Base-by-base conservation (phyloP, 2,113 vertebrate genomes). In the Myotis lucifugus region DNA sequence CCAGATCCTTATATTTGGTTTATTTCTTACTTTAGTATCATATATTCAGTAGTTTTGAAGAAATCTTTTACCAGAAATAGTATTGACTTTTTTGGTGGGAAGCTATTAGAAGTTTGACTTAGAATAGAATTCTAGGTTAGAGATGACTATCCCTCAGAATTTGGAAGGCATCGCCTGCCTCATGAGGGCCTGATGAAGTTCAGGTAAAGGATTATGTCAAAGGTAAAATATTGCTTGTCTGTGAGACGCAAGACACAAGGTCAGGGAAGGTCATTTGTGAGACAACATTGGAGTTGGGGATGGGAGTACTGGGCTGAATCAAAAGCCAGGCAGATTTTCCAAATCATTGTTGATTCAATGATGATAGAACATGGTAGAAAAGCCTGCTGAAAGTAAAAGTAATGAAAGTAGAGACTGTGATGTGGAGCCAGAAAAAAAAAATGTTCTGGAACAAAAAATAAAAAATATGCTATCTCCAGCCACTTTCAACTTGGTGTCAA, bases 281-380 rank as follows among this genome's bases (percentile, higher is more conserved):
- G 29, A 19, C 5, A 46, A 46, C 2, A 29, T 6, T 59, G n/a
- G 13, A 42, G 18, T 14, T 12, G 6, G 40, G 2, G 6, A 17
- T 34, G 48, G 50, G 15, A 19, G 0, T 2, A 66, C 3, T 3
- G 34, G 8, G 2, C 19, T 21, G 40, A 93, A 37, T 29, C 29
- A 37, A 95, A 96, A 90, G 11, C 27, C 8, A 76, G n/a, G 25
- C 23, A 93, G n/a, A 52, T 83, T 84, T 93, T 90, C 81, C 32
- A 93, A 87, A 46, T 79, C 23, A 76, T 85, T 34, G 23, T 46
- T 89, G 76, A 87, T 87, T 89, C 66, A 86, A 67, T 59, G 8
- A 50, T 61, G 37, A 84, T 4, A 81, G 70, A 64, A 91, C 6
- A 64, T 8, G 2, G 18, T 76, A 82, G 77, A 34, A 84, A 89